A percentile compares a stretch with the other conserved stretches of the same genome.
phyloP scores from a whole-genome alignment of 2,888 invertebrate species.

The Ennomos erosarius region DNA sequence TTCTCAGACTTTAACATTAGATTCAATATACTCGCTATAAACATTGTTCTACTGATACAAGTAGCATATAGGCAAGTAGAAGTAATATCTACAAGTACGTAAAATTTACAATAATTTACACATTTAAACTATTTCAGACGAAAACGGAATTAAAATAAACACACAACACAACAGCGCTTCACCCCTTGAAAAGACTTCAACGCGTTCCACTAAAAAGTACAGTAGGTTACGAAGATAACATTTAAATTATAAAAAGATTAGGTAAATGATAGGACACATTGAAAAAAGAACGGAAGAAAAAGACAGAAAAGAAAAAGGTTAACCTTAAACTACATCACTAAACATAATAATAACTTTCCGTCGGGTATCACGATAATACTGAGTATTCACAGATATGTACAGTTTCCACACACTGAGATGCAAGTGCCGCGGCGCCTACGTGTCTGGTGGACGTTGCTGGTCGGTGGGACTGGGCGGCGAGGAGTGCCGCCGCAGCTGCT shows the following conservation, averaged over 20 bases:
- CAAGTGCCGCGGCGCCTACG: conserved; percentile 52
- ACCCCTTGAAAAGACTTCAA: conserved; percentile 52
- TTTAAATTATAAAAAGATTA: conserved; percentile 26
- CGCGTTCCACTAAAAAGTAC: conserved; percentile 42
- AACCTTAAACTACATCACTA: conserved; percentile 54
- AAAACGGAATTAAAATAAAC: conserved; percentile 36
- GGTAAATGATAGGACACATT: conserved; percentile 31
- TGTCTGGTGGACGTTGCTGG: conserved; percentile 74
- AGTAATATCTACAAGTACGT: conserved; percentile 38
- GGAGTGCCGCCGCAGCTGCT: conserved; percentile 75
- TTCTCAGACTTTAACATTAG: conserved; percentile 79
- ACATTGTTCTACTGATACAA: conserved; percentile 55
- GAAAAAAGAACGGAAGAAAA: conserved; percentile 33
- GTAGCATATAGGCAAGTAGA: conserved; percentile 49
- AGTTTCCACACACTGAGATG: conserved; percentile 27
- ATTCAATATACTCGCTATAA: conserved; percentile 55
- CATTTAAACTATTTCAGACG: conserved; percentile 38
- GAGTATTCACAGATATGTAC: conserved; percentile 59
- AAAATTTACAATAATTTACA: conserved; percentile 54
- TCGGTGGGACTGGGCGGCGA: conserved; percentile 64
- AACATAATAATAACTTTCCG: conserved; percentile 46
- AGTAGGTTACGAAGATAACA: conserved; percentile 20
- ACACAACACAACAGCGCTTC: conserved; percentile 28
- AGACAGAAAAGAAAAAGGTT: conserved; percentile 6
- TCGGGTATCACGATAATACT: conserved; percentile 52